Evolutionary conservation across 2,797 vertebrate genomes (phyloP).

Genomic region (Cirrhinus molitorella): DNA sequence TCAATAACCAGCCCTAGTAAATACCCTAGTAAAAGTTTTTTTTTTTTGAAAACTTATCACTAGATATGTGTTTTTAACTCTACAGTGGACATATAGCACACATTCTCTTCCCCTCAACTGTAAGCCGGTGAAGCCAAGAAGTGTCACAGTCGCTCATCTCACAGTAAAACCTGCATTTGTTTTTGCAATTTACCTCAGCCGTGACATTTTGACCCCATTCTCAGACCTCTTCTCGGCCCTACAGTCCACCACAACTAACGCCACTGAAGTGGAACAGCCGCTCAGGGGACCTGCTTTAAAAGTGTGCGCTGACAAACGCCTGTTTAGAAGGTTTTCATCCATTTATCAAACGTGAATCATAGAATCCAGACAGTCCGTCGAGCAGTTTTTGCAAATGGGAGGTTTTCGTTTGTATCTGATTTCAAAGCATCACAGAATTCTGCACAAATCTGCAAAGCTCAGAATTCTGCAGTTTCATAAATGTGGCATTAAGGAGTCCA

Average conservation of each 20-base stretch:
- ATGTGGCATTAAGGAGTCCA: background rate
- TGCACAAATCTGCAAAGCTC: background rate
- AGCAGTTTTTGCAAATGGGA: background rate
- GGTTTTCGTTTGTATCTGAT: background rate
- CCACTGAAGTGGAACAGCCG: conserved; percentile 36
- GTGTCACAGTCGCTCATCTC: conserved; percentile 24
- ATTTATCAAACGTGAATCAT: background rate
- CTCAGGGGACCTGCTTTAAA: conserved; percentile 24
- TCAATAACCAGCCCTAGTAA: too few species aligned
- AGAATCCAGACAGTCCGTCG: background rate
- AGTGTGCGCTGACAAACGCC: conserved; percentile 8
- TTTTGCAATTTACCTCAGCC: conserved; percentile 49
- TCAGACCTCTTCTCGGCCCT: conserved; percentile 8
- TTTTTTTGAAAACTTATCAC: too few species aligned
- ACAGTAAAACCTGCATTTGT: conserved; percentile 34
- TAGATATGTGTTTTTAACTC: too few species aligned
- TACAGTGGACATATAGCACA: too few species aligned
- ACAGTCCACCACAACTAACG: conserved; percentile 7
- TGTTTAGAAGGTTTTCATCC: conserved; percentile 18
- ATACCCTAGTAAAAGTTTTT: too few species aligned
- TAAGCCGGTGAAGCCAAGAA: conserved; percentile 8
- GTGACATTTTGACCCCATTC: conserved; percentile 50
- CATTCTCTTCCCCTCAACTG: too few species aligned
- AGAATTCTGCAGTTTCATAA: background rate
- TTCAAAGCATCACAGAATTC: background rate